Evolutionary conservation across 2,888 invertebrate genomes (phyloP), one percentile per base, ranked within the genome.

Genomic region (Coecobrya sp.): DNA sequence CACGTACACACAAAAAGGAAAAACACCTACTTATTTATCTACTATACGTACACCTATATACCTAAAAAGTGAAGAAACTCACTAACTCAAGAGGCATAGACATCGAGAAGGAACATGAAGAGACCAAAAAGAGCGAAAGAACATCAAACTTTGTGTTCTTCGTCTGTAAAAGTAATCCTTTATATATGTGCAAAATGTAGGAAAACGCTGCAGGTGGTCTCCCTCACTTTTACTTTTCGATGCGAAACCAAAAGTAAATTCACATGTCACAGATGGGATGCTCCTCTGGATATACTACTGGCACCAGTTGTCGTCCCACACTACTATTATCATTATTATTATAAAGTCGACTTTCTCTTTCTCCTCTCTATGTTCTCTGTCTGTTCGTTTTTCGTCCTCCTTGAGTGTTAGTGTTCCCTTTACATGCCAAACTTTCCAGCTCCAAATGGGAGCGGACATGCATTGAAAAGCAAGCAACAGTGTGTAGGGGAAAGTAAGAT

Each of bases 121-220:
- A 68, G 52, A 68, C 19, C 49, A 55, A 81, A 55, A 81, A 30
- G 27, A 27, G 36, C 22, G 52, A 59, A 55, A 25, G 89, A 82
- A 76, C 85, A 90, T 90, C 85, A 85, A 85, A 85, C 70, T 84
- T 84, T 84, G 22, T 90, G 30, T 65, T 42, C 73, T 89, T 36
- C 22, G 45, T 16, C n/a, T 70, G 27, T 65, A 76, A 30, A 36
- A 27, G 13, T 84, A 86, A 68, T 27, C 86, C 86, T 86, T 49
- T 68, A 27, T 49, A 52, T 84, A 55, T 55, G 13, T 89, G 82
- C 16, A 82, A 62, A 85, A 85, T 84, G 68, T 52, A 70, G 84
- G 10, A 90, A 84, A 76, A 76, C 76, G 59, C 90, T 90, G 90
- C 90, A 90, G 90, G 90, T 90, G 90, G 90, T 85, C 90, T 90